Evolutionary conservation across 2,113 vertebrate species (phyloP).

Genomic region (Cyphomyrus discorhynchus): DNA sequence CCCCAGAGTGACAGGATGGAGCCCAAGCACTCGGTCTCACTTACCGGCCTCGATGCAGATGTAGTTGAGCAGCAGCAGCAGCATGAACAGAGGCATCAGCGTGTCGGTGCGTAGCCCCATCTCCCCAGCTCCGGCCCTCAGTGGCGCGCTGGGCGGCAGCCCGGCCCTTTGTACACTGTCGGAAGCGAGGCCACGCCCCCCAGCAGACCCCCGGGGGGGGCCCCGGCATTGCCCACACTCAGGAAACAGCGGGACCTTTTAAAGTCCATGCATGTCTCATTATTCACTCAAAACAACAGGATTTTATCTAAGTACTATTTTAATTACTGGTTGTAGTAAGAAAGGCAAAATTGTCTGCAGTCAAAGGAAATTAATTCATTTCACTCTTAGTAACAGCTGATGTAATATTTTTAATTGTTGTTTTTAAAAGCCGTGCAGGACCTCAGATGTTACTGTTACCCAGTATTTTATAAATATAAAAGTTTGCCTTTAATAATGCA

Average conservation of each 20-base stretch:
- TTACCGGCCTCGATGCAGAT: conserved; percentile 53
- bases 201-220: not conserved
- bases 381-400: not conserved
- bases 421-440: not conserved
- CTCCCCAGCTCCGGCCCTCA: conserved; percentile 15
- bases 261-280: not conserved
- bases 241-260: not conserved
- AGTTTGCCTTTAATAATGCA: not conserved
- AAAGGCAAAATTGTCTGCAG: not conserved
- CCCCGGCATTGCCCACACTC: not conserved
- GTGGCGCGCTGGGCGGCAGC: conserved; percentile 16
- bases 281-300: not conserved
- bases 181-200: conserved; percentile 42
- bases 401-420: not conserved
- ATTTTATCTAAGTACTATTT: not conserved
- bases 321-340: not conserved
- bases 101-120: conserved; percentile 39
- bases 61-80: conserved; percentile 44
- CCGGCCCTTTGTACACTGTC: conserved; percentile 43
- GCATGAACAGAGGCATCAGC: conserved; percentile 40
- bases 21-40: not conserved
- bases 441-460: not conserved
- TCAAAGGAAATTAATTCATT: not conserved
- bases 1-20: not conserved
- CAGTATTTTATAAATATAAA: not conserved